Evolutionary conservation across 2,113 vertebrate genomes (phyloP).

Genomic region (Ophthalmolycus amberensis): DNA sequence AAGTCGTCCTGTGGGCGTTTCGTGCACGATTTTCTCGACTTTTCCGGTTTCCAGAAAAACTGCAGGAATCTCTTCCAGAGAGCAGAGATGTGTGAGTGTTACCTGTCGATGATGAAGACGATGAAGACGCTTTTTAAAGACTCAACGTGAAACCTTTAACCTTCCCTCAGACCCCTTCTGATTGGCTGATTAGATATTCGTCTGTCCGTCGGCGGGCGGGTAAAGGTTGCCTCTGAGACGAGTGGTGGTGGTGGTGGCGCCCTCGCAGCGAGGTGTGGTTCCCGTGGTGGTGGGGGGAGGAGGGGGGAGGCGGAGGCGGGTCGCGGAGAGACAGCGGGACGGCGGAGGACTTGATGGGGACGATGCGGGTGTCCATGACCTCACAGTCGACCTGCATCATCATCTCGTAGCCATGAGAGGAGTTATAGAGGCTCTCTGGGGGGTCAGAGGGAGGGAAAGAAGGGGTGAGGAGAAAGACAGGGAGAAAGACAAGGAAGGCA

Average conservation of each 20-base stretch:
- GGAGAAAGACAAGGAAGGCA: background rate
- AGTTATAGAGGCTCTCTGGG: slow-evolving; percentile 88
- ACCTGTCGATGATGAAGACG: background rate
- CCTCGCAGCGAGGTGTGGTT: slow-evolving; percentile 83
- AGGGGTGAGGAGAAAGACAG: background rate
- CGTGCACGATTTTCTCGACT: background rate
- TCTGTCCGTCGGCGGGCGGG: slow-evolving; percentile 54
- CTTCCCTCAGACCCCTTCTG: slow-evolving; percentile 73
- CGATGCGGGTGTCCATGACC: slow-evolving; percentile 93
- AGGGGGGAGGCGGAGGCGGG: slow-evolving; percentile 62
- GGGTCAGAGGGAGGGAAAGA: no score
- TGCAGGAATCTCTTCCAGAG: background rate
- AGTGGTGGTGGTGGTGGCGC: slow-evolving; percentile 63
- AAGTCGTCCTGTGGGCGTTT: background rate
- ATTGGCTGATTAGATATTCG: slow-evolving; percentile 77
- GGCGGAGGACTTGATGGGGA: slow-evolving; percentile 93
- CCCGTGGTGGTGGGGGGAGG: slow-evolving; percentile 72
- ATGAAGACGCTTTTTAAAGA: background rate
- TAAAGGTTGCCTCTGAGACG: slow-evolving; percentile 56
- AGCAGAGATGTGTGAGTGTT: background rate
- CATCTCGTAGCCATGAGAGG: slow-evolving; percentile 88
- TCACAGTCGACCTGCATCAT: slow-evolving; percentile 98
- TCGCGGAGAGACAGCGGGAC: slow-evolving; percentile 90
- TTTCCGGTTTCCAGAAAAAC: background rate
- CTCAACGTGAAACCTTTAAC: background rate